These are phyloP conservation scores for Aethes cnicana DNA, from an alignment of 2,888 invertebrate species.

Conservation along the genomic window DNA sequence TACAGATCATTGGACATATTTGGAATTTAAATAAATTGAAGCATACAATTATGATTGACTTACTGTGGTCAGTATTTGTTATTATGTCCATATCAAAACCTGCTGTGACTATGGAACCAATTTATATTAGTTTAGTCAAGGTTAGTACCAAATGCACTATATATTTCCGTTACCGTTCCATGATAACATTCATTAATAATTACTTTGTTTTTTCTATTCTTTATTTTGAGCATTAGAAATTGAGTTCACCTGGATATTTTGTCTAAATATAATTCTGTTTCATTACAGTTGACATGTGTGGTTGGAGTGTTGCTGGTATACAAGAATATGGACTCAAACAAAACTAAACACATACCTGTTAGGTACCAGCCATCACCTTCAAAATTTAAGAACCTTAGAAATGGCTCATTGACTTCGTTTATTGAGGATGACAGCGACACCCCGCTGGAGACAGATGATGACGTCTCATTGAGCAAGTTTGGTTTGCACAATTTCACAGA, in stretches of 20 bases:
- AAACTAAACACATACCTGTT: constrained; percentile 37
- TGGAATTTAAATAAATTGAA: constrained; percentile 64
- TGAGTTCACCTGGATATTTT: no score
- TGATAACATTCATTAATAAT: background rate
- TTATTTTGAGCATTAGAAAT: no score
- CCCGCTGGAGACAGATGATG: constrained; percentile 69
- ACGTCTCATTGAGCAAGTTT: constrained; percentile 72
- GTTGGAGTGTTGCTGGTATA: constrained; percentile 60
- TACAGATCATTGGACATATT: constrained; percentile 69
- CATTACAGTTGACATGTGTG: constrained; percentile 63
- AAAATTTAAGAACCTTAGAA: constrained; percentile 56
- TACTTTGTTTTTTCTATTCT: no score
- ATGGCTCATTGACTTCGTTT: constrained; percentile 46
- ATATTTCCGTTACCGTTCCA: background rate
- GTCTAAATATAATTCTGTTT: constrained; percentile 34
- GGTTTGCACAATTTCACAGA: constrained; percentile 68
- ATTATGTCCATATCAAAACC: constrained; percentile 53
- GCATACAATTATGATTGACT: constrained; percentile 62
- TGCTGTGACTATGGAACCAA: constrained; percentile 48
- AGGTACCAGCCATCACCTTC: constrained; percentile 49
- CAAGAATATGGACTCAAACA: constrained; percentile 51
- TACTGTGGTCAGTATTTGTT: constrained; percentile 67
- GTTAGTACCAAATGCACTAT: constrained; percentile 46
- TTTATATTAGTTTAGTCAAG: constrained; percentile 60
- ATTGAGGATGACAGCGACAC: constrained; percentile 55